Evolutionary conservation across 2,888 invertebrate genomes (phyloP), one percentile per base, ranked within the genome.

Genomic region (Alviniconcha strummeri): DNA sequence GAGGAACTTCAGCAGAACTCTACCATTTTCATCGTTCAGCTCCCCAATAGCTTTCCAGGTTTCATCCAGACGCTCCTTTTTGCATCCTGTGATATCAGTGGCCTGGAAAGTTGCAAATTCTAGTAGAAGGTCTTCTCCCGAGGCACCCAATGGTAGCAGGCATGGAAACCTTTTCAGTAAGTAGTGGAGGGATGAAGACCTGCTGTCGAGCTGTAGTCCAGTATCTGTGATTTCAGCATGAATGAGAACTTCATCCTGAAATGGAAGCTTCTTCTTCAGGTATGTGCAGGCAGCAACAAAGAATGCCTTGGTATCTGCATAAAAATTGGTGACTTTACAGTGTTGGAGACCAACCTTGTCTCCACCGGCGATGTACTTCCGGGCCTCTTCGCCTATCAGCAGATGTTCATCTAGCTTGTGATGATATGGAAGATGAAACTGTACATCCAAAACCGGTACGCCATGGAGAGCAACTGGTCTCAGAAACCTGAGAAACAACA

Each of bases 211-310:
- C 56, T 86, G 84, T 11, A 82, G 55, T n/a, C 67, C 19, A 36
- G 84, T 80, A 85, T 88, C 86, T 19, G 74, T 85, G 64, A 87
- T 83, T 82, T 87, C 84, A 72, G 81, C 83, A 84, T 84, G 75
- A 52, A 55, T 56, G n/a, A 88, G 60, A n/a, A 88, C 69, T n/a
- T 85, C 84, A 78, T 87, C 85, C 77, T 85, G 75, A 36, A 88
- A 69, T 67, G 85, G 87, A 19, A 87, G 84, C 69, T 84, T 86
- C 52, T 67, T 69, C 55, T 81, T 83, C n/a, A 88, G 83, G 76
- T 87, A 87, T 55, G 56, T 8, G 9, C 7, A 17, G 7, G 72
- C 72, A 11, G 8, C 72, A 8, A 72, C n/a, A 36, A 72, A 72
- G 36, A 72, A 60, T n/a, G n/a, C n/a, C 60, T 60, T 60, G 8